Conservation (phyloP, 2,113 vertebrate species). For the Azemiops feae region DNA sequence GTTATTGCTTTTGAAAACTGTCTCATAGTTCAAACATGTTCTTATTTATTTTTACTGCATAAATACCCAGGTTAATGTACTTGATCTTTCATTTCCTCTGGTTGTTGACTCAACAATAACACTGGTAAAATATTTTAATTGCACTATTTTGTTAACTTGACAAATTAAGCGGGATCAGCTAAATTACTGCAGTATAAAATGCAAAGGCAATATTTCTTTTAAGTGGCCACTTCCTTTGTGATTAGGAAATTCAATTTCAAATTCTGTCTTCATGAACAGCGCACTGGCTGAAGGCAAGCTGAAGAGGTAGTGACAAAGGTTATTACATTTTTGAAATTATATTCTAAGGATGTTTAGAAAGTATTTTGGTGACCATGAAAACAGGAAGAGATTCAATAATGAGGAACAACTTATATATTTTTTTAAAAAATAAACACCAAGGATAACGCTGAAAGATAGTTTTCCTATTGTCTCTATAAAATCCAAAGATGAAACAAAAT, state of each 20-base stretch:
- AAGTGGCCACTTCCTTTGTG: conserved; percentile 54
- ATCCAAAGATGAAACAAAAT: conserved; percentile 5
- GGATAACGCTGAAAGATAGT: conserved; percentile 20
- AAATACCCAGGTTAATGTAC: rapidly evolving
- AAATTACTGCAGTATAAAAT: conserved; percentile 48
- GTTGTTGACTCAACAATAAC: conserved; percentile 50
- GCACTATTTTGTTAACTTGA: conserved; percentile 54
- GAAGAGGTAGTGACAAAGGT: conserved; percentile 63
- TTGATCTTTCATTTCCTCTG: conserved; percentile 33
- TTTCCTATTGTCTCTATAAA: conserved; percentile 36
- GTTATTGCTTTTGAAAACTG: background rate
- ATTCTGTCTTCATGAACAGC: conserved; percentile 59
- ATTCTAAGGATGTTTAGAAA: conserved; percentile 70
- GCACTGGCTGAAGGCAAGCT: conserved; percentile 62
- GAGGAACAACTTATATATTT: conserved; percentile 56
- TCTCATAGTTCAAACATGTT: rapidly evolving
- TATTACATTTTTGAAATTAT: conserved; percentile 66
- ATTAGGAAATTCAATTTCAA: conserved; percentile 74
- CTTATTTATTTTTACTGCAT: background rate
- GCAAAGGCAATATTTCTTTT: conserved; percentile 48
- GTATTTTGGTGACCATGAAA: conserved; percentile 64
- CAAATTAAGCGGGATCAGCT: conserved; percentile 61
- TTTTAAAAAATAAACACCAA: conserved; percentile 47
- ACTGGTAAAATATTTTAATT: conserved; percentile 50
- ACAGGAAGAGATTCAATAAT: conserved; percentile 61